These are phyloP conservation scores for Arremon aurantiirostris DNA, from an alignment of 2,797 vertebrate species.

Conservation along the genomic window DNA sequence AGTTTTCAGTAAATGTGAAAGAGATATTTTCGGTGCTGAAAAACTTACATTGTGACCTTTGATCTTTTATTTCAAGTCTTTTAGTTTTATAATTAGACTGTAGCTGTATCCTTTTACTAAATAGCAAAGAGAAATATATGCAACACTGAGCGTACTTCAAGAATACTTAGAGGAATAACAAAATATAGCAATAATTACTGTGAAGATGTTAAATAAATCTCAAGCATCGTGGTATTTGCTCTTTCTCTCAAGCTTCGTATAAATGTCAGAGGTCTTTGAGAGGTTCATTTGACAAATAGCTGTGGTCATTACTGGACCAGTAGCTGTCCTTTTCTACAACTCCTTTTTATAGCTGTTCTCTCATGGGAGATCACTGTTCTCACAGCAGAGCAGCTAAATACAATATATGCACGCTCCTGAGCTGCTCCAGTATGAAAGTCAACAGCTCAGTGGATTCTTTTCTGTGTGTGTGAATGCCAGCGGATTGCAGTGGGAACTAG, in stretches of 20 bases:
- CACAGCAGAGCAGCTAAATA: neutral
- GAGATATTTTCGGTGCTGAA: neutral
- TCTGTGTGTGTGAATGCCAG: neutral
- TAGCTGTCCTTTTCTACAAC: neutral
- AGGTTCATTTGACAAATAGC: neutral
- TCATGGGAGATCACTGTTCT: neutral
- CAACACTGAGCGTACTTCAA: neutral
- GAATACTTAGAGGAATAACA: neutral
- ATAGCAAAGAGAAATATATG: neutral
- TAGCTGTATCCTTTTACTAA: neutral
- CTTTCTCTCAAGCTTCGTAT: neutral
- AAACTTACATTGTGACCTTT: neutral
- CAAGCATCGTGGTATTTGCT: neutral
- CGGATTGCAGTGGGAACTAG: neutral
- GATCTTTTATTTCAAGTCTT: neutral
- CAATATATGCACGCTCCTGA: neutral
- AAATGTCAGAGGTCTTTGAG: neutral
- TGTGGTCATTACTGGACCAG: neutral
- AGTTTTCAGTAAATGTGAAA: neutral
- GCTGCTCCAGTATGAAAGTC: neutral
- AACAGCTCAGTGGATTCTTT: fast-evolving
- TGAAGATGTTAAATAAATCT: neutral
- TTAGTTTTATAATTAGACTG: neutral
- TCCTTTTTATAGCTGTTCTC: neutral
- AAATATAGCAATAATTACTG: neutral